A percentile compares a stretch with the other conserved stretches of the same genome.
Conservation (phyloP, 2,888 invertebrate genomes). For the Oxycera nigricornis region DNA sequence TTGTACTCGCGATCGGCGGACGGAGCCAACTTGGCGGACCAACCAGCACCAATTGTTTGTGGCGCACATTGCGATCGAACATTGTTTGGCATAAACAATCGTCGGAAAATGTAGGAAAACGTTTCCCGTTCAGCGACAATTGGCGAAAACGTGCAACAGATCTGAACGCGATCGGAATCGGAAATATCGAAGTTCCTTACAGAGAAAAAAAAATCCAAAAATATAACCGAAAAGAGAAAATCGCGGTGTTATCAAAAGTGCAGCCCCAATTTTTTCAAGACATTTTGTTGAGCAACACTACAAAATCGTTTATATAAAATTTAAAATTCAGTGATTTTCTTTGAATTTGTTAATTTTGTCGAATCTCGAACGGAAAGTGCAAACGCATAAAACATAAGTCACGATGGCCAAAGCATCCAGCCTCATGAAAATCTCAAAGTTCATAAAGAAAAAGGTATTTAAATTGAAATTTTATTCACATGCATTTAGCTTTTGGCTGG, state of each 20-base stretch:
- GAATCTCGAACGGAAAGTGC: background rate
- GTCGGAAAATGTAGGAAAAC: conserved; percentile 20
- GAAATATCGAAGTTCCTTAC: background rate
- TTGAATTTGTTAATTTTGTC: conserved; percentile 5
- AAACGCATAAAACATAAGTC: conserved; percentile 43
- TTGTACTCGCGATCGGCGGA: background rate
- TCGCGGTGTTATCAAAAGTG: background rate
- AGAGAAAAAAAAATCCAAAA: background rate
- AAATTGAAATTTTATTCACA: too few species aligned
- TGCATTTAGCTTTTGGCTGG: conserved; percentile 16
- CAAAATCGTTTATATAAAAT: background rate
- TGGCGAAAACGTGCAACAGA: background rate
- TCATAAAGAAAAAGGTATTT: conserved; percentile 61
- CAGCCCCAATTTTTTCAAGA: background rate
- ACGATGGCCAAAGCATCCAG: conserved; percentile 58
- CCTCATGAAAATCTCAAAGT: conserved; percentile 60
- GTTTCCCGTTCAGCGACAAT: background rate
- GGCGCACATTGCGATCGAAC: background rate
- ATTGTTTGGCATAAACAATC: background rate
- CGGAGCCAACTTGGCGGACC: background rate
- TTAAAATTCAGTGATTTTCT: background rate
- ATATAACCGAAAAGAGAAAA: background rate
- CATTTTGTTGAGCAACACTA: conserved; percentile 2
- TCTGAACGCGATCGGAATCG: background rate
- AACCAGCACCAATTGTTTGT: background rate